These are phyloP conservation scores for Hemiprocne comata DNA, from an alignment of 2,113 vertebrate genomes.

Conservation along the genomic window DNA sequence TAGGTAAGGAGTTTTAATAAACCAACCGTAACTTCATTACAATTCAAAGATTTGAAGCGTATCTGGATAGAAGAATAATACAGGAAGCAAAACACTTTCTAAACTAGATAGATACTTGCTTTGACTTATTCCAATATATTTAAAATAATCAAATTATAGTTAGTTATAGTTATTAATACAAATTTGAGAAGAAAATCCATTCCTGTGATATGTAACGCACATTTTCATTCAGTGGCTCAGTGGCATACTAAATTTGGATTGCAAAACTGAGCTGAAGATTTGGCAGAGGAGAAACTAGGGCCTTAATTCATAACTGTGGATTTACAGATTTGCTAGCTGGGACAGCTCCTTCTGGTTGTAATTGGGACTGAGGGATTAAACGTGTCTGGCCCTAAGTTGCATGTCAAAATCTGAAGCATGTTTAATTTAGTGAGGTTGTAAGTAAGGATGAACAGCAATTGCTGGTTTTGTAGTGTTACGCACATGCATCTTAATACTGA, in stretches of 20 bases:
- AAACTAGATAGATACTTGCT: not conserved
- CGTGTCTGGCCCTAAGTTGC: not conserved
- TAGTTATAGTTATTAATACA: not conserved
- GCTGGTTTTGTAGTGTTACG: not conserved
- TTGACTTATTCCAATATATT: conserved; percentile 16
- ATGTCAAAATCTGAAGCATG: not conserved
- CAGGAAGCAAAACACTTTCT: conserved; percentile 54
- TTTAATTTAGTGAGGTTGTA: not conserved
- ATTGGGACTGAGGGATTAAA: not conserved
- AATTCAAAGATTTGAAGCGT: conserved; percentile 57
- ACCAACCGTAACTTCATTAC: conserved; percentile 24
- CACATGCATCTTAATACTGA: not conserved
- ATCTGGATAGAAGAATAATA: conserved; percentile 52
- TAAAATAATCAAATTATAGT: not conserved
- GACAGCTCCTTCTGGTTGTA: not conserved
- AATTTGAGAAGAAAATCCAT: not conserved
- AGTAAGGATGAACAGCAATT: not conserved
- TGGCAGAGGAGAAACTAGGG: not conserved
- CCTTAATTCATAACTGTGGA: not conserved
- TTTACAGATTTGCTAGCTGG: not conserved
- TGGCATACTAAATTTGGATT: not conserved
- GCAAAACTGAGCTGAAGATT: not conserved
- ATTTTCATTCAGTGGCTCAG: not conserved
- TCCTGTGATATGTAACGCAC: not conserved
- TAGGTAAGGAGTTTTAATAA: conserved; percentile 57